Evolutionary conservation across 2,888 invertebrate genomes (phyloP).

Genomic region (Heliconius hortense): DNA sequence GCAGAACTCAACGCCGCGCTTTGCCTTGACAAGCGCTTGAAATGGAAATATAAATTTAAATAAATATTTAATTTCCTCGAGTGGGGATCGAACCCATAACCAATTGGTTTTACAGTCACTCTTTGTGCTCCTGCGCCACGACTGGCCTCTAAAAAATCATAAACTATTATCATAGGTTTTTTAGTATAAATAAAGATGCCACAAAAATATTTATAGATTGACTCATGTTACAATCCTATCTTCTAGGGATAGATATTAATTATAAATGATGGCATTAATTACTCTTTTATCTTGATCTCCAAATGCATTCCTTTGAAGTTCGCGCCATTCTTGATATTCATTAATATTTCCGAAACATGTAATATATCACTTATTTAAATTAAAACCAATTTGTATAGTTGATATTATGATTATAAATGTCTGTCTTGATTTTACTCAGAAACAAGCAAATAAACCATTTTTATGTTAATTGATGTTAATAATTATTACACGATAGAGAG

Average conservation of each 20-base stretch:
- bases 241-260: constrained; percentile 23
- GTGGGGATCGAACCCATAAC: no score
- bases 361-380: constrained; percentile 32
- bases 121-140: no score
- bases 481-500: background rate
- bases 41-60: no score
- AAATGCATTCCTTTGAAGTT: constrained; percentile 40
- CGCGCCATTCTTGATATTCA: constrained; percentile 21
- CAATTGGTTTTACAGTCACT: no score
- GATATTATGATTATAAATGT: constrained; percentile 29
- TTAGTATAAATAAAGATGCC: background rate
- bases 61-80: no score
- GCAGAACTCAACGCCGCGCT: no score
- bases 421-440: constrained; percentile 27
- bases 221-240: background rate
- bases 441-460: constrained; percentile 16
- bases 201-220: background rate
- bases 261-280: constrained; percentile 34
- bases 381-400: constrained; percentile 32
- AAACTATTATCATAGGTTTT: background rate
- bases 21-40: no score
- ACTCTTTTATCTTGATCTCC: constrained; percentile 33
- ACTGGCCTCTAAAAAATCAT: no score
- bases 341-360: constrained; percentile 26
- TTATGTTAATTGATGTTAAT: background rate